phyloP scores from a whole-genome alignment of 2,113 vertebrate species.

The Notarius quadriscutis region DNA sequence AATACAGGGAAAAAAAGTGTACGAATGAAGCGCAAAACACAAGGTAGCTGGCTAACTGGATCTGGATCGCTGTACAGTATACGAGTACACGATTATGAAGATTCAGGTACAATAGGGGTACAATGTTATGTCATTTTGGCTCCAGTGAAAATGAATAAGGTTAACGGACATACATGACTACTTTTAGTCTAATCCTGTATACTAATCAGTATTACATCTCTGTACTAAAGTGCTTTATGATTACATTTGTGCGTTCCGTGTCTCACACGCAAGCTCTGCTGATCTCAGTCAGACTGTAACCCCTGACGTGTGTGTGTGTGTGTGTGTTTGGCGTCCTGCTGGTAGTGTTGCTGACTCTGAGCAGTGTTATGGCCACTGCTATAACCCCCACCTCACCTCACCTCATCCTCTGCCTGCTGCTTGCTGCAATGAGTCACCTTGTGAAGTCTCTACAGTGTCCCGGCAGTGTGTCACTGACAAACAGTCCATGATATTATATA shows the following conservation, averaged over 20 bases:
- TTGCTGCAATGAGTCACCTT: conserved; percentile 8
- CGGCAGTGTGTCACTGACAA: neutral
- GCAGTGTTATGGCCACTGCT: conserved; percentile 12
- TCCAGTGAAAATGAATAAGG: neutral
- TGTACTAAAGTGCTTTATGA: neutral
- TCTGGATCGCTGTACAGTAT: neutral
- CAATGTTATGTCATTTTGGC: neutral
- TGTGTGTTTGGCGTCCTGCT: conserved; percentile 7
- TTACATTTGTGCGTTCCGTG: neutral
- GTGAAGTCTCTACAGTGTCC: neutral
- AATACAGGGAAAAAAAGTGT: neutral
- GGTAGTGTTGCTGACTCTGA: conserved; percentile 25
- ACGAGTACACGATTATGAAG: neutral
- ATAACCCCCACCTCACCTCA: conserved; percentile 16
- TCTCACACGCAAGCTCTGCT: neutral
- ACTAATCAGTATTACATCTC: neutral
- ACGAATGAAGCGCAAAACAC: neutral
- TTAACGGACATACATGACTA: no score
- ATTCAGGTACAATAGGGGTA: neutral
- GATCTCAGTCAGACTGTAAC: conserved; percentile 3
- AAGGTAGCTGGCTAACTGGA: neutral
- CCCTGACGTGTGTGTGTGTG: neutral
- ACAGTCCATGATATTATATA: neutral
- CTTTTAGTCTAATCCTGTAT: neutral
- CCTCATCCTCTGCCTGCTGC: neutral